phyloP scores from a whole-genome alignment of 2,888 invertebrate genomes.

The Muschampia plurimacula region DNA sequence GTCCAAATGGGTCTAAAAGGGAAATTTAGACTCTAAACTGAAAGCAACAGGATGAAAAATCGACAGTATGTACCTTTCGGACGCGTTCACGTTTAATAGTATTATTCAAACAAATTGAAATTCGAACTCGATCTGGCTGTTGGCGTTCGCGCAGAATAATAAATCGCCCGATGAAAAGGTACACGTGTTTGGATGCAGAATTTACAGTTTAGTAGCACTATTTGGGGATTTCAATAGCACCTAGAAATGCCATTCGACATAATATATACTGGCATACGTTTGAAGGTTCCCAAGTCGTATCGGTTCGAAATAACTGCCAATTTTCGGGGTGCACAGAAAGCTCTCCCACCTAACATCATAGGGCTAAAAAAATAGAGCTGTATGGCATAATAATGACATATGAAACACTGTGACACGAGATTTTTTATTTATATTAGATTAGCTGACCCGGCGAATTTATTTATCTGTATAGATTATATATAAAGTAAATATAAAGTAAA shows the following conservation, averaged over 20 bases:
- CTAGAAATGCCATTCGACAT: neutral
- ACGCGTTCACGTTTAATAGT: constrained; percentile 16
- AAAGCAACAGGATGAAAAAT: constrained; percentile 21
- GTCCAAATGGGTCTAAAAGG: constrained; percentile 10
- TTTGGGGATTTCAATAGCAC: neutral
- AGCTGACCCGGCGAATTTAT: no score
- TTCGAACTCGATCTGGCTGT: constrained; percentile 10
- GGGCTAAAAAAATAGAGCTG: no score
- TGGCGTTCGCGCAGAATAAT: constrained; percentile 24
- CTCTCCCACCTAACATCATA: no score
- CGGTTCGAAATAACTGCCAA: no score
- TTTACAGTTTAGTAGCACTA: neutral
- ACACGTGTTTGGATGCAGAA: constrained; percentile 5
- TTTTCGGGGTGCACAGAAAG: no score
- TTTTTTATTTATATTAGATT: no score
- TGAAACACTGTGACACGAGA: no score
- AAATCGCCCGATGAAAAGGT: constrained; percentile 19
- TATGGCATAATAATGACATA: no score
- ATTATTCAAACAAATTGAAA: constrained; percentile 31
- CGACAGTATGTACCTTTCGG: neutral
- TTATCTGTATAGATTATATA: no score
- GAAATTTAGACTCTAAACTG: constrained; percentile 20
- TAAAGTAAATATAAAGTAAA: no score
- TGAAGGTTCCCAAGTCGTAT: no score
- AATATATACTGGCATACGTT: no score